Evolutionary conservation across 2,888 invertebrate genomes (phyloP), one percentile per base, ranked within the genome.

Genomic region (Ectropis crepuscularia): DNA sequence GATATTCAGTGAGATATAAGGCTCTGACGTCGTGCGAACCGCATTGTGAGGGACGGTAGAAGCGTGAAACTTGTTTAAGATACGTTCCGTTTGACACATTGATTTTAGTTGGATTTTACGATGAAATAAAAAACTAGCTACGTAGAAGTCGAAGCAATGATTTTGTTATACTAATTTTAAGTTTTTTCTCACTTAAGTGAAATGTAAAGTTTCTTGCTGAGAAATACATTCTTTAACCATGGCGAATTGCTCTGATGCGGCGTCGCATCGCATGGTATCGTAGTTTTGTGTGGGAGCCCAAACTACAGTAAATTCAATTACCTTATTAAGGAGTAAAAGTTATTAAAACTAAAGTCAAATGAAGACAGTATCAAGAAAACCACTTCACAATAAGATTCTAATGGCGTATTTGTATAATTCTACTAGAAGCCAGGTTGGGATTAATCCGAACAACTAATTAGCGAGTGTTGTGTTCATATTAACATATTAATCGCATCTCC

Each of bases 1-100:
- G 92, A 92, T 92, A 92, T 90, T 88, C 89, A 83, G 80, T 86
- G 85, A 83, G 85, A 87, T 83, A 88, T 80, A 86, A 76, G 79
- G 79, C 82, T 82, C 64, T 71, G 65, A 67, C 76, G 78, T 75
- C 78, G 79, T 81, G 78, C 71, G 67, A 73, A 71, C 57, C 66
- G 67, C 69, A 71, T 76, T 77, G 62, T 76, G 74, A 73, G 72
- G 70, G 72, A 77, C 71, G 68, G 69, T 63, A 69, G 28, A 7
- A 65, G 70, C 58, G 70, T 61, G 73, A 72, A 71, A 68, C 70
- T 72, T 76, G 71, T 74, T 60, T 46, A 46, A 48, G 42, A 53
- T 10, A 53, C 48, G n/a, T 28, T 28, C 16, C 16, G 16, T 28
- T 28, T 28, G 16, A 28, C 16, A 28, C 16, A 28, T 28, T n/a